Base-by-base conservation (phyloP, 2,113 vertebrate species). In the Malaclemys terrapin region DNA sequence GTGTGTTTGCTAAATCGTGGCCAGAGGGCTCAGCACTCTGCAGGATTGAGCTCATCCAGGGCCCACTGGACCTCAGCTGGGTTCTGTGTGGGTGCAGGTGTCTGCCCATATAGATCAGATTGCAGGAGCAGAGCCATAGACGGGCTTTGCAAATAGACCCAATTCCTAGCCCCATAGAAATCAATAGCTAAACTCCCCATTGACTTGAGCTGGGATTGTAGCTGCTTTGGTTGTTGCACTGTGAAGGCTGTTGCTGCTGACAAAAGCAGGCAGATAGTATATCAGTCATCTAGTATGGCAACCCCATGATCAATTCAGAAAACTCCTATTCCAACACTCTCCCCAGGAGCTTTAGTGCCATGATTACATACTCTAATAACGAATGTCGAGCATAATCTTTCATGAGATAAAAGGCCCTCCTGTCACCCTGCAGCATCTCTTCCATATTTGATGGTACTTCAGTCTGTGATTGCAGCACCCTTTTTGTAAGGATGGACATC, bases 21-120 rank as follows among this genome's bases (percentile, higher is more conserved):
- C 42, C 38, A 27, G 42, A 47, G 22, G 25, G 22, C 42, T 78
- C 24, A 47, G n/a, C 24, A 45, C 22, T 13, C 42, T 0, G 16
- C 72, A 69, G 56, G 49, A 47, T 0, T 29, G 45, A 25, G 3
- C 10, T 89, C 12, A 69, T 72, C 69, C 57, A 8, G 79, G 76
- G 29, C 56, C 49, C 2, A 3, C 65, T 76, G 27, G 42, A 45
- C 75, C 4, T 0, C 0, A 4, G 2, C 1, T 52, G 85, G n/a
- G 82, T 47, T 76, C 75, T 3, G 11, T 10, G 57, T n/a, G 38
- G 47, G 35, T 8, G 1, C 42, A 59, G 86, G 81, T 35, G 22
- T 10, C 83, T 57, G 47, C 5, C 31, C 10, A 0, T 13, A 50
- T 52, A 7, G 0, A 29, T 2, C 16, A 1, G 22, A 50, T 20